phyloP scores from a whole-genome alignment of 2,888 invertebrate genomes.

The Eupeodes luniger region DNA sequence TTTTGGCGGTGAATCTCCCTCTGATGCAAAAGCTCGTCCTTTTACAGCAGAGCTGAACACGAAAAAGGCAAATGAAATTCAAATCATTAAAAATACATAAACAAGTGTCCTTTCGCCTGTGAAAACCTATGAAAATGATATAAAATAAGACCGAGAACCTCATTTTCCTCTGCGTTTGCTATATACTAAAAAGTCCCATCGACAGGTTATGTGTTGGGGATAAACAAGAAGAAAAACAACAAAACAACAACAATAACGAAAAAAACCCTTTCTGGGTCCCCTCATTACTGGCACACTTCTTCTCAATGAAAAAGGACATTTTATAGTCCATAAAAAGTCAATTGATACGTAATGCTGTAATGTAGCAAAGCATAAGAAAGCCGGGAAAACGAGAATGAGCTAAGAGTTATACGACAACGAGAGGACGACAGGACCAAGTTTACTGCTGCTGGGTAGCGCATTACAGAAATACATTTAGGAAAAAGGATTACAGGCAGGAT shows the following conservation, averaged over 20 bases:
- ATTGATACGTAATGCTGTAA: slow-evolving; percentile 76
- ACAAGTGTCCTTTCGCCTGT: slow-evolving; percentile 72
- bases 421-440: slow-evolving; percentile 30
- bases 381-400: neutral
- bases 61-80: slow-evolving; percentile 14
- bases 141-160: slow-evolving; percentile 64
- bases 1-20: slow-evolving; percentile 18
- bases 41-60: slow-evolving; percentile 15
- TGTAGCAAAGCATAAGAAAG: slow-evolving; percentile 48
- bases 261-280: slow-evolving; percentile 59
- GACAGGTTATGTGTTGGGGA: slow-evolving; percentile 51
- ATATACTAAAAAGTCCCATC: slow-evolving; percentile 58
- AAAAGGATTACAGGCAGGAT: slow-evolving; percentile 69
- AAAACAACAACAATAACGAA: neutral
- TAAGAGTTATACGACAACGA: neutral
- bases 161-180: slow-evolving; percentile 41
- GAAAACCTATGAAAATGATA: slow-evolving; percentile 65
- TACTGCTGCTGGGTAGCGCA: slow-evolving; percentile 50
- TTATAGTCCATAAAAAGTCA: slow-evolving; percentile 76
- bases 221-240: neutral
- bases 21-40: slow-evolving; percentile 11
- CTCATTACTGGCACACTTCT: slow-evolving; percentile 76
- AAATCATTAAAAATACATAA: slow-evolving; percentile 76
- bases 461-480: slow-evolving; percentile 74
- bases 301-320: slow-evolving; percentile 75